These are phyloP conservation scores for Melanotus villosus DNA, from an alignment of 2,888 invertebrate species.

Conservation along the genomic window DNA sequence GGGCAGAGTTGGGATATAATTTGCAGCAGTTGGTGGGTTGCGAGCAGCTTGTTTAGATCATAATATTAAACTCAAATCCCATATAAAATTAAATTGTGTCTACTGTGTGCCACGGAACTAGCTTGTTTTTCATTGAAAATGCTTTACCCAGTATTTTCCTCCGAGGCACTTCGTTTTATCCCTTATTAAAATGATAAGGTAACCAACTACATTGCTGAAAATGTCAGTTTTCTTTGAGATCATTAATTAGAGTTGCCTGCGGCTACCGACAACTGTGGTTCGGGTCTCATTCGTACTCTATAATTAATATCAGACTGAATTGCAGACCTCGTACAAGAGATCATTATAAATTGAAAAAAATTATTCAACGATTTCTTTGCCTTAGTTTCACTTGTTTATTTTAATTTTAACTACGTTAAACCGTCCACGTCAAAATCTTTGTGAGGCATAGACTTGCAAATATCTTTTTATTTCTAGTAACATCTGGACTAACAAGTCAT, in stretches of 20 bases:
- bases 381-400: background rate
- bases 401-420: no score
- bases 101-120: conserved; percentile 37
- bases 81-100: conserved; percentile 46
- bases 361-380: conserved; percentile 7
- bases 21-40: conserved; percentile 40
- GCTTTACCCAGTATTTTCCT: conserved; percentile 33
- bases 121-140: conserved; percentile 32
- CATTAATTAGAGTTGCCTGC: conserved; percentile 47
- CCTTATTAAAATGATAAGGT: conserved; percentile 46
- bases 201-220: conserved; percentile 45
- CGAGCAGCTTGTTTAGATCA: conserved; percentile 45
- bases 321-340: conserved; percentile 42
- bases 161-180: conserved; percentile 34
- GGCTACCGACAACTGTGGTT: conserved; percentile 49
- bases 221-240: conserved; percentile 48
- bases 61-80: conserved; percentile 44
- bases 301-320: conserved; percentile 50
- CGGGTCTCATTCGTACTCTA: conserved; percentile 43
- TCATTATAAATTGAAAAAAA: conserved; percentile 41
- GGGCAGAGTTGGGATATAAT: conserved; percentile 39
- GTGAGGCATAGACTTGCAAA: no score
- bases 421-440: no score
- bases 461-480: background rate
- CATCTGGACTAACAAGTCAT: background rate